These are phyloP conservation scores for Drosophila atripex DNA, from an alignment of 2,888 invertebrate genomes.

Conservation along the genomic window DNA sequence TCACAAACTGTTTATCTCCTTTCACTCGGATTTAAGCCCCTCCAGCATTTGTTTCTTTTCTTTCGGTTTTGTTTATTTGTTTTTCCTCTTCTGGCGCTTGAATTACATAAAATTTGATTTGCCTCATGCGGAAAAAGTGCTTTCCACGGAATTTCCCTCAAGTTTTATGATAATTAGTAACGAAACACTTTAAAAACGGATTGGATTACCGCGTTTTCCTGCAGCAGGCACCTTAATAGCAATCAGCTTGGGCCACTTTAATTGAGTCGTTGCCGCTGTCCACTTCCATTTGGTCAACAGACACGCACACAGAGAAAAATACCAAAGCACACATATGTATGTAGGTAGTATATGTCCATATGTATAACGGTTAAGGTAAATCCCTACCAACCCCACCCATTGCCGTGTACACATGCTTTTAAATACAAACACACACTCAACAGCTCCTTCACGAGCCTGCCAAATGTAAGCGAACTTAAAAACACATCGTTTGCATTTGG, in stretches of 20 bases:
- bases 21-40: slow-evolving; percentile 16
- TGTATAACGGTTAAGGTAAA: slow-evolving; percentile 22
- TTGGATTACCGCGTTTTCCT: slow-evolving; percentile 44
- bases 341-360: background rate
- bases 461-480: slow-evolving; percentile 79
- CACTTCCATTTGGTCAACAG: slow-evolving; percentile 18
- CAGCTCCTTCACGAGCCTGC: slow-evolving; percentile 64
- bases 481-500: slow-evolving; percentile 77
- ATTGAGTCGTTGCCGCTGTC: slow-evolving; percentile 67
- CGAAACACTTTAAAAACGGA: slow-evolving; percentile 24
- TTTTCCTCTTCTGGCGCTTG: slow-evolving; percentile 7
- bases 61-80: slow-evolving; percentile 16
- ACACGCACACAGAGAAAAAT: slow-evolving; percentile 6
- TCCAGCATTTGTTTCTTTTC: slow-evolving; percentile 5
- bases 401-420: slow-evolving; percentile 63
- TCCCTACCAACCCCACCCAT: slow-evolving; percentile 17
- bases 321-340: background rate
- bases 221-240: slow-evolving; percentile 22
- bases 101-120: slow-evolving; percentile 33
- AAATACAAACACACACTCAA: slow-evolving; percentile 66
- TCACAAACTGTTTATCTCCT: slow-evolving; percentile 42
- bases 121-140: slow-evolving; percentile 15
- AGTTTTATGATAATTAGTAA: slow-evolving; percentile 38
- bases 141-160: slow-evolving; percentile 10
- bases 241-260: slow-evolving; percentile 54